Conservation (phyloP, 2,797 vertebrate species). For the Neosalanx taihuensis region DNA sequence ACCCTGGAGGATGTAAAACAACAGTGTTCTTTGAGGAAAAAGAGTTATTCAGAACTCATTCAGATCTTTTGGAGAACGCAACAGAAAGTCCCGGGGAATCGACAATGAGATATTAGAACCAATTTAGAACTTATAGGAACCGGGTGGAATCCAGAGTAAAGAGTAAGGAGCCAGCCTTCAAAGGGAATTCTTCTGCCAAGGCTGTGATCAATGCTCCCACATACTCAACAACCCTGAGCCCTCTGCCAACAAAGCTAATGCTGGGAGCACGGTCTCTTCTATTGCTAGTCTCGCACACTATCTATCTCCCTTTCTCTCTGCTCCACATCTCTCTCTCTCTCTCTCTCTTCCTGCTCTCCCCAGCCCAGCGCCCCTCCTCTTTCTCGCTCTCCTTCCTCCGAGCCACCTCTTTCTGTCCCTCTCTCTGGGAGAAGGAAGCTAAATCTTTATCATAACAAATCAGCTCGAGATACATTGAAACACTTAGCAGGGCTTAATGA, state of each 20-base stretch:
- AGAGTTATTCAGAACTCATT: no score
- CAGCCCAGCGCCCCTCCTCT: neutral
- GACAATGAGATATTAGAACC: no score
- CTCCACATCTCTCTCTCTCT: no score
- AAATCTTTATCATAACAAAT: no score
- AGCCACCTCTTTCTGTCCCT: neutral
- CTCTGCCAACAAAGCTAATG: constrained; percentile 1
- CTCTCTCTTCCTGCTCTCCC: no score
- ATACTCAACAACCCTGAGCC: neutral
- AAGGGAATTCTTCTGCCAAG: neutral
- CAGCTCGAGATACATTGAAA: no score
- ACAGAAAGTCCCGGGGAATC: neutral
- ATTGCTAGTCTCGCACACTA: neutral
- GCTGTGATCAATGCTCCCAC: neutral
- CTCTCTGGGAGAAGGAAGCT: neutral
- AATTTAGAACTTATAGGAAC: no score
- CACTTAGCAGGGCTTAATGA: no score
- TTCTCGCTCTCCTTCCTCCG: neutral
- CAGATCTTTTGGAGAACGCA: neutral
- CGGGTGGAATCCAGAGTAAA: no score
- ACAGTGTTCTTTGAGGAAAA: neutral
- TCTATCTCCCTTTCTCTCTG: neutral
- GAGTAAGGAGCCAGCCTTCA: no score
- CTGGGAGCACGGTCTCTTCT: neutral
- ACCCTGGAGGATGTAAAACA: neutral